phyloP scores from a whole-genome alignment of 2,888 invertebrate species.

The Nomada lathburiana region DNA sequence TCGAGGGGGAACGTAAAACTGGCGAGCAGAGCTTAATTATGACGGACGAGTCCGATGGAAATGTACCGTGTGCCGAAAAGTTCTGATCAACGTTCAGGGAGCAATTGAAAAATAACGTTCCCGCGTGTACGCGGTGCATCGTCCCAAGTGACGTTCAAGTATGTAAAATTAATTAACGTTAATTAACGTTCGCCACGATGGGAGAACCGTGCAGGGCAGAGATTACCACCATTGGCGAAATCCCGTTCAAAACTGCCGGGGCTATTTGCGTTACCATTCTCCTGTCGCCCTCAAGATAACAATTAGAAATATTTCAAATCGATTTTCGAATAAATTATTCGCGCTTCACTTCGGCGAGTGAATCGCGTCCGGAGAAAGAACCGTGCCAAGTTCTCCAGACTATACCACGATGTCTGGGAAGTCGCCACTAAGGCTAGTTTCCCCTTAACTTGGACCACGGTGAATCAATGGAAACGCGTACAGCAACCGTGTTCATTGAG shows the following conservation, averaged over 20 bases:
- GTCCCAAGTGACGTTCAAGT: slow-evolving; percentile 54
- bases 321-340: slow-evolving; percentile 52
- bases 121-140: slow-evolving; percentile 34
- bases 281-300: background rate
- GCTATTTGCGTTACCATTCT: slow-evolving; percentile 58
- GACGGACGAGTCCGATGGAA: slow-evolving; percentile 29
- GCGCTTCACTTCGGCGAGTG: slow-evolving; percentile 43
- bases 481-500: slow-evolving; percentile 36
- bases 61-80: slow-evolving; percentile 30
- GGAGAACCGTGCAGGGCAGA: slow-evolving; percentile 33
- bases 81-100: slow-evolving; percentile 48
- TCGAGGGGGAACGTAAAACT: slow-evolving; percentile 6
- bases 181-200: slow-evolving; percentile 59
- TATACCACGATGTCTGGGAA: slow-evolving; percentile 56
- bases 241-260: slow-evolving; percentile 60
- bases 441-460: slow-evolving; percentile 37
- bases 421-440: slow-evolving; percentile 72
- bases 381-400: slow-evolving; percentile 59
- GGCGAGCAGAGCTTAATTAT: slow-evolving; percentile 38
- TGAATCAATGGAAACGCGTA: slow-evolving; percentile 56
- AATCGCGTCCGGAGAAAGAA: slow-evolving; percentile 38
- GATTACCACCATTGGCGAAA: slow-evolving; percentile 55
- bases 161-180: slow-evolving; percentile 72
- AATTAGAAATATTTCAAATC: slow-evolving; percentile 39
- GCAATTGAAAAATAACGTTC: slow-evolving; percentile 51